Evolutionary conservation across 2,113 vertebrate species (phyloP), one percentile per base, ranked within the genome.

Genomic region (Romanogobio albipinnatus): DNA sequence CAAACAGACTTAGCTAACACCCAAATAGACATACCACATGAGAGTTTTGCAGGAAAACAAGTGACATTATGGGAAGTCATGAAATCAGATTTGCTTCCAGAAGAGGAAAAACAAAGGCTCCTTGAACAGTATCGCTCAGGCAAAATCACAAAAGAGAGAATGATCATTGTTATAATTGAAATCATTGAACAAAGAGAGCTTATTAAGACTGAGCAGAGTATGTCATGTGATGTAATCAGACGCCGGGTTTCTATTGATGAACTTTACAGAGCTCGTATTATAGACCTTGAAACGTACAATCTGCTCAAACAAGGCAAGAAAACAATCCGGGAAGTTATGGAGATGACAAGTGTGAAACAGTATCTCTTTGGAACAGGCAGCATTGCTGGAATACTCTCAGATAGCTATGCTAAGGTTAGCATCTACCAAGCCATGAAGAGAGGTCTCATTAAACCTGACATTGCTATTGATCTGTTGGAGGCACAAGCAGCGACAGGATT

Each of bases 401-500:
- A 96, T 2, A 93, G 91, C 76, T 96, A 95, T 74, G 93, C 95
- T 88, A 96, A 93, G 1, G 91, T 98, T 58, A 96, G 94, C 3
- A 29, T 99, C 91, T 99, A 99, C 91, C 96, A 98, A 91, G 96
- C 97, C 0, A 95, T 99, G 91, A 98, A 96, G 92, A 97, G 91
- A 59, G 96, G 97, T 1, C 85, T 97, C 61, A 91, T 99, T 49
- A 95, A 88, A 15, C 87, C 96, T 0, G 97, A 98, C 39, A 92
- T 95, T 84, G 97, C 96, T 17, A 93, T 96, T n/a, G 86, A 91
- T 83, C 95, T 99, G n/a, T 92, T 99, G 51, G 98, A 99, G 87
- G 98, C 98, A 0, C 98, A 99, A 91, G 98, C 97, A 0, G 97
- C 98, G 88, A 99, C 98, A 0, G 98, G 98, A 68, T 99, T 99